Evolutionary conservation across 2,113 vertebrate species (phyloP).

Genomic region (Scomber japonicus): DNA sequence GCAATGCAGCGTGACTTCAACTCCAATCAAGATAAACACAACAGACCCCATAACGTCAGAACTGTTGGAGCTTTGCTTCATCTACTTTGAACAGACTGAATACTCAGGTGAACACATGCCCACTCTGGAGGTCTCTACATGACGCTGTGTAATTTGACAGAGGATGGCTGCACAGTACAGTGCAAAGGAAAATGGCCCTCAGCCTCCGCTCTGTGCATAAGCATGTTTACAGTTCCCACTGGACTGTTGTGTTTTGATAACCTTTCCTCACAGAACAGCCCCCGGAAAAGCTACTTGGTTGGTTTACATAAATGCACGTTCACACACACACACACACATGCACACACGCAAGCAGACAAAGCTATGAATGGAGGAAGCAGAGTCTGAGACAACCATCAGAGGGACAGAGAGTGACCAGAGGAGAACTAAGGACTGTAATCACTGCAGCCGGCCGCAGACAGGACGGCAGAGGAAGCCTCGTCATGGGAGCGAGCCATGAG

Average conservation of each 20-base stretch:
- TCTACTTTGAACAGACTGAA: not conserved
- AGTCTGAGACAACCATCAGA: constrained; percentile 78
- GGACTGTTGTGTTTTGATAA: constrained; percentile 78
- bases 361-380: constrained; percentile 63
- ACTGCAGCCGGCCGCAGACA: constrained; percentile 75
- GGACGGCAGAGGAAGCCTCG: constrained; percentile 81
- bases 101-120: not conserved
- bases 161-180: constrained; percentile 45
- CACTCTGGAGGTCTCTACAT: not conserved
- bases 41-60: not conserved
- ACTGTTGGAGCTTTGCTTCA: not conserved
- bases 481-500: constrained; percentile 83
- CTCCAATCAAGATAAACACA: too few relatives aligned
- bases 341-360: constrained; percentile 20
- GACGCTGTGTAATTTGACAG: constrained; percentile 4
- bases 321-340: constrained; percentile 40
- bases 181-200: constrained; percentile 66
- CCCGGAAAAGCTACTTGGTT: constrained; percentile 70
- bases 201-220: constrained; percentile 51
- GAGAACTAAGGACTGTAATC: constrained; percentile 73
- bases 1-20: too few relatives aligned
- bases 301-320: constrained; percentile 74
- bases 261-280: constrained; percentile 79
- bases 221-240: constrained; percentile 71
- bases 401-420: constrained; percentile 72